These are phyloP conservation scores for Riparia riparia DNA, from an alignment of 2,113 vertebrate species.

Conservation along the genomic window DNA sequence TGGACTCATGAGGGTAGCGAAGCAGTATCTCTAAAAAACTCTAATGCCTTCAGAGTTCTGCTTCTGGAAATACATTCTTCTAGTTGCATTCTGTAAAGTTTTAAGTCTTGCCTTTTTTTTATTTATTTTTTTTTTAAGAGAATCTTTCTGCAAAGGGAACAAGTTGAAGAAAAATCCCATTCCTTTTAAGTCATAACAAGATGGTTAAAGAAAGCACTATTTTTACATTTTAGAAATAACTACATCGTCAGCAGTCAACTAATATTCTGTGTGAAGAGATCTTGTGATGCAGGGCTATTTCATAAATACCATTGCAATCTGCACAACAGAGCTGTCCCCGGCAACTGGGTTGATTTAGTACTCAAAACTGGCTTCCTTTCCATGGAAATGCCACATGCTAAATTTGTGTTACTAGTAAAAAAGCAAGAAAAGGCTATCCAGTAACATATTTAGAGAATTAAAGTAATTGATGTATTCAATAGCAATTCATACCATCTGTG, in stretches of 20 bases:
- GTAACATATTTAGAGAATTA: slow-evolving; percentile 37
- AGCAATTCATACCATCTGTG: slow-evolving; percentile 67
- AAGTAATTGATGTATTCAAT: slow-evolving; percentile 59
- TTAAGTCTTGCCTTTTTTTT: neutral
- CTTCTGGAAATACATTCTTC: neutral
- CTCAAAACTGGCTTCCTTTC: neutral
- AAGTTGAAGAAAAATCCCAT: neutral
- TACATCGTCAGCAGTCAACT: neutral
- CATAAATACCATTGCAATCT: neutral
- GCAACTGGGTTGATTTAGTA: neutral
- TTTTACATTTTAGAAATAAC: slow-evolving; percentile 5
- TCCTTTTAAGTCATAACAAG: neutral
- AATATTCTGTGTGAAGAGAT: neutral
- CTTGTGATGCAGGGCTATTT: neutral
- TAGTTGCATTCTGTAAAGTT: neutral
- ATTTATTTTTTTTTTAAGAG: neutral
- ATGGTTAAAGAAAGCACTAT: neutral
- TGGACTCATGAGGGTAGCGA: neutral
- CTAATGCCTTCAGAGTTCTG: neutral
- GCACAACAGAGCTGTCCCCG: neutral
- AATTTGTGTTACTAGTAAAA: slow-evolving; percentile 18
- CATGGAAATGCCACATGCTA: neutral
- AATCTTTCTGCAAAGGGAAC: neutral
- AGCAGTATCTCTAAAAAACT: neutral
- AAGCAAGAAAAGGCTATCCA: slow-evolving; percentile 17